Conservation (phyloP, 2,113 vertebrate genomes). For the Tetrao urogallus region DNA sequence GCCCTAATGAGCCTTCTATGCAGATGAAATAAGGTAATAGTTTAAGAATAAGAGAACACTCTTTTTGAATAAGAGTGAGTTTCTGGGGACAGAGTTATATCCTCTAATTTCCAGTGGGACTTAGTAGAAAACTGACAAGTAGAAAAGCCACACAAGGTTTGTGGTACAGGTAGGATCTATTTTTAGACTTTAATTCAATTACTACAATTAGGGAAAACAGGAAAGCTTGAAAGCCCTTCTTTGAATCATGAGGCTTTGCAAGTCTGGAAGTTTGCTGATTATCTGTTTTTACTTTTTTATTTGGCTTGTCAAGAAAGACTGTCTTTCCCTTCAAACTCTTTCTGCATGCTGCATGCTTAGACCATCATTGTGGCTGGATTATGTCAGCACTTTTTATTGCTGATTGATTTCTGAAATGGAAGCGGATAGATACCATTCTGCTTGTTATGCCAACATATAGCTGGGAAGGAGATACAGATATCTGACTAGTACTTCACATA, state of each 20-base stretch:
- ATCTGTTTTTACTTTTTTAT: neutral
- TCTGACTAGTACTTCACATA: neutral
- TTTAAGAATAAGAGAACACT: neutral
- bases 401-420: neutral
- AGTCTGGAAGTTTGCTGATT: neutral
- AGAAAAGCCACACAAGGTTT: neutral
- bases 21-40: neutral
- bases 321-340: neutral
- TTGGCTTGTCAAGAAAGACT: neutral
- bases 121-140: neutral
- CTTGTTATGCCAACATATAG: neutral
- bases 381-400: neutral
- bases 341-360: neutral
- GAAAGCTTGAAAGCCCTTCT: neutral
- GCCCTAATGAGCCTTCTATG: neutral
- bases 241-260: neutral
- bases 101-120: neutral
- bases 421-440: neutral
- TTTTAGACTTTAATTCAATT: neutral
- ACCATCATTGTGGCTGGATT: neutral
- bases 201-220: neutral
- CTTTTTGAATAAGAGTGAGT: neutral
- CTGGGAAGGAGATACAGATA: neutral
- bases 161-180: neutral
- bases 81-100: neutral